Base-by-base conservation (phyloP, 2,888 invertebrate species). In the Stenichneumon culpator region DNA sequence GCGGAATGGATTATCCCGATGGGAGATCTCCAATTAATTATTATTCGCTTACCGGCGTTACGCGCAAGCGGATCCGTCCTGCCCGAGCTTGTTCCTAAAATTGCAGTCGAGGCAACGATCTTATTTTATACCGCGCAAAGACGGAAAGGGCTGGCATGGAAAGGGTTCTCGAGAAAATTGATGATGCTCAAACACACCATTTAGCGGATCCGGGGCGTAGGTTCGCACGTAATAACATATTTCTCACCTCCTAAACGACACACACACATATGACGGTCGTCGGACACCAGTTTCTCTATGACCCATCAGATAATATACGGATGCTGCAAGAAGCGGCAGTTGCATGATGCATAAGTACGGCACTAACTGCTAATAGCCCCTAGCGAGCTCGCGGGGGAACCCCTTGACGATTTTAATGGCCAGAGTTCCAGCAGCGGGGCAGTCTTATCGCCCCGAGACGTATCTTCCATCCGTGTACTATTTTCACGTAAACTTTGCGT, bases 1-100 rank as follows among this genome's bases (percentile, higher is more conserved):
- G 82, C 74, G 81, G 82, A 86, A 88, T 87, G 81, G 84, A 82
- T 86, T 84, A 86, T 81, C 79, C 84, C 79, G 83, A 86, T 79
- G 82, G 77, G 60, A 47, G 72, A 84, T 86, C 84, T 63, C 83
- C 84, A 86, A 86, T 86, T 87, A 87, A 81, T 84, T 83, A 82
- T 86, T 81, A 81, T 77, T 81, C 81, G 81, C 79, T 81, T 82
- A 84, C 82, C 68, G 69, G 22, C 68, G 69, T 25, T n/a, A n/a
- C 39, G 70, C 19, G 39, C 36, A 39, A 14, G 44, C 32, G 22
- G 25, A 47, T 63, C 44, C 32, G 65, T 54, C 25, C 36, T 39
- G 7, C 72, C 22, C 16, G 65, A 44, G 75, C 72, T 68, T 44
- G 60, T 77, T 73, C 68, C 70, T 68, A 52, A 14, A 3, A 63